A percentile compares a stretch with the other conserved stretches of the same genome.
phyloP scores from a whole-genome alignment of 2,888 invertebrate species.

The Copidosoma aretas region DNA sequence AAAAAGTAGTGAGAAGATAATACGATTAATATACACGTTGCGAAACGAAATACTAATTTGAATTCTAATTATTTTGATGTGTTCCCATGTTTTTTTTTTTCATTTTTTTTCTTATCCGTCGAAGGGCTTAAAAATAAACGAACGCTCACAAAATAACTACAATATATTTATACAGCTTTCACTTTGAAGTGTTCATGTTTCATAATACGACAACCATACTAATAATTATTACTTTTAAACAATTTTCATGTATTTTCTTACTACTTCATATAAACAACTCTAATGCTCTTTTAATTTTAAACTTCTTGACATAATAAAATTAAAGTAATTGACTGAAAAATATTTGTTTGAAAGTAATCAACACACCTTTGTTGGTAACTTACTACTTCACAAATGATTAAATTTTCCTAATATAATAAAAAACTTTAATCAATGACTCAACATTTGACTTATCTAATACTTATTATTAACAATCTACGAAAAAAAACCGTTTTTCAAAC shows the following conservation, averaged over 20 bases:
- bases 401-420: background rate
- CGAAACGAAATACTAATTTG: slow-evolving; percentile 24
- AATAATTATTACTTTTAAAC: slow-evolving; percentile 28
- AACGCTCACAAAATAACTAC: slow-evolving; percentile 20
- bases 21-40: slow-evolving; percentile 32
- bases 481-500: slow-evolving; percentile 6
- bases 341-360: slow-evolving; percentile 1
- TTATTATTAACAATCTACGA: background rate
- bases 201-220: slow-evolving; percentile 17
- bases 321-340: slow-evolving; percentile 14
- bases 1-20: slow-evolving; percentile 42
- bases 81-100: slow-evolving; percentile 35
- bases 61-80: slow-evolving; percentile 39
- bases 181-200: slow-evolving; percentile 23
- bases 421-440: background rate
- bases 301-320: slow-evolving; percentile 25
- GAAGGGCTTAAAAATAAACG: slow-evolving; percentile 34
- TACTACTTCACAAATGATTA: background rate
- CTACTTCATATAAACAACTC: slow-evolving; percentile 18
- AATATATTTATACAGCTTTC: slow-evolving; percentile 31
- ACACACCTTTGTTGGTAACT: background rate
- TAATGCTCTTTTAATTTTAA: slow-evolving; percentile 32
- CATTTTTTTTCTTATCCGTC: slow-evolving; percentile 22
- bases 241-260: slow-evolving; percentile 14
- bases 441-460: background rate